Evolutionary conservation across 2,113 vertebrate species (phyloP).

Genomic region (Caranx melampygus): DNA sequence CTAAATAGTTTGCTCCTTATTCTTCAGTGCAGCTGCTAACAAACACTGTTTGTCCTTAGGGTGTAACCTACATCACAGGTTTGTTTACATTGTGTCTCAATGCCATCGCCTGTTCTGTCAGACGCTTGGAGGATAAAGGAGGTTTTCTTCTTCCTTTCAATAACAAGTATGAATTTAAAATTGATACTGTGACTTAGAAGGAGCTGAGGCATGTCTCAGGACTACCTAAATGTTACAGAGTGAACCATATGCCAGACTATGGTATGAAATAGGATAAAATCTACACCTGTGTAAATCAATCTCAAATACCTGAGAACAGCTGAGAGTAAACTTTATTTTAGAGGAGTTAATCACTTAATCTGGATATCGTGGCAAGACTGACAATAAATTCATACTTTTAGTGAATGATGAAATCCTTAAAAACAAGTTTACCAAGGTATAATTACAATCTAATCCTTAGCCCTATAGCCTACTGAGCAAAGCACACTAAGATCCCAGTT

Average conservation of each 20-base stretch:
- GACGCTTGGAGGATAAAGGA: not conserved
- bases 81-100: not conserved
- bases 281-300: not conserved
- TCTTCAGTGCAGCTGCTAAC: not conserved
- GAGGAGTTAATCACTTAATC: not conserved
- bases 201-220: no score
- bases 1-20: not conserved
- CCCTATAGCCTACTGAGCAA: not conserved
- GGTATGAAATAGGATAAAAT: no score
- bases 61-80: not conserved
- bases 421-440: not conserved
- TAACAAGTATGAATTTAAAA: no score
- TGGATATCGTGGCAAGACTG: not conserved
- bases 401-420: not conserved
- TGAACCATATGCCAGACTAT: no score
- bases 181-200: no score
- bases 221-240: no score
- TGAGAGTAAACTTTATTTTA: not conserved
- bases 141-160: not conserved
- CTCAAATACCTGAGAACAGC: not conserved
- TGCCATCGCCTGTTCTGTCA: not conserved
- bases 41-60: conserved; percentile 1
- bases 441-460: not conserved
- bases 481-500: not conserved
- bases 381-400: not conserved